phyloP scores from a whole-genome alignment of 2,797 vertebrate species.

The Poecilia picta region DNA sequence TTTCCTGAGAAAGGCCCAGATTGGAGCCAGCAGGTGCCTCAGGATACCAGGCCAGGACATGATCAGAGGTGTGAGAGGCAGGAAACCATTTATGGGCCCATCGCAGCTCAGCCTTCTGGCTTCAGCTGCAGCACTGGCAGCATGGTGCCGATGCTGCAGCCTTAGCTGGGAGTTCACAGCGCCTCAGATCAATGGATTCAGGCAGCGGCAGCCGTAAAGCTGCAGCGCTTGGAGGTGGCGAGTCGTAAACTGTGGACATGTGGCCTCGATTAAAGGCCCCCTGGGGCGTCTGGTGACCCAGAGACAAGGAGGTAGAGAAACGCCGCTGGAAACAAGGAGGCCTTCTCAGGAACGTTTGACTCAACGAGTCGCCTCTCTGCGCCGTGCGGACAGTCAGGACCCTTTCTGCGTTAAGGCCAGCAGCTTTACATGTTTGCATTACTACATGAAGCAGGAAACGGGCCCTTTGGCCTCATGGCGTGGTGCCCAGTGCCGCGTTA shows the following conservation, averaged over 20 bases:
- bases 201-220: constrained; percentile 63
- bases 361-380: constrained; percentile 50
- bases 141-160: constrained; percentile 20
- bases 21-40: constrained; percentile 67
- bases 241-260: constrained; percentile 69
- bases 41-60: constrained; percentile 41
- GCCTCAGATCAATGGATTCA: constrained; percentile 52
- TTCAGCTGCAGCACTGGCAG: constrained; percentile 33
- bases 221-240: constrained; percentile 63
- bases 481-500: constrained; percentile 69
- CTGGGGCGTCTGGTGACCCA: constrained; percentile 40
- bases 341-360: constrained; percentile 57
- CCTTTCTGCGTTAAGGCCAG: constrained; percentile 54
- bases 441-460: constrained; percentile 92
- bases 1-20: constrained; percentile 21
- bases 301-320: neutral
- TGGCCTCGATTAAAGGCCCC: constrained; percentile 64
- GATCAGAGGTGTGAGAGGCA: constrained; percentile 73
- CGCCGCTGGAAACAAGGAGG: constrained; percentile 64
- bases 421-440: constrained; percentile 86
- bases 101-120: constrained; percentile 64
- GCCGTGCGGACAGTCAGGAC: neutral
- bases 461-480: constrained; percentile 74
- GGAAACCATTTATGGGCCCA: constrained; percentile 72
- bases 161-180: constrained; percentile 36